Evolutionary conservation across 2,113 vertebrate genomes (phyloP).

Genomic region (Eupsittula cactorum): DNA sequence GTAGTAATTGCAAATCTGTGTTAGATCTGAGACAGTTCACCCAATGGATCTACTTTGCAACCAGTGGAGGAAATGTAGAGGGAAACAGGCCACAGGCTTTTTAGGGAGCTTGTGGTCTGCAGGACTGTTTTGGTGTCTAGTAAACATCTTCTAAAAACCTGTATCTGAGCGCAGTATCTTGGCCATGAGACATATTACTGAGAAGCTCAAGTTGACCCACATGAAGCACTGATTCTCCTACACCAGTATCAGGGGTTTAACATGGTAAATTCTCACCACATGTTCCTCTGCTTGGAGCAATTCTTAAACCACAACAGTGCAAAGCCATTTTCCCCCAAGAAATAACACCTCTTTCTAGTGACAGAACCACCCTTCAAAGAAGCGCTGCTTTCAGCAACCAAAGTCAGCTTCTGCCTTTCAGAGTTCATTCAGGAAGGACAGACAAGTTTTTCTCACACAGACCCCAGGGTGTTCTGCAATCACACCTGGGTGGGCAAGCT

Average conservation of each 20-base stretch:
- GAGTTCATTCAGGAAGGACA: neutral
- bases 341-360: neutral
- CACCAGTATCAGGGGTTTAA: neutral
- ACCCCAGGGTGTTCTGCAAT: neutral
- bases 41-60: neutral
- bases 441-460: fast-evolving
- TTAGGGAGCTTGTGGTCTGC: neutral
- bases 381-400: neutral
- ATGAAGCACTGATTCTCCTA: neutral
- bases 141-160: neutral
- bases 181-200: neutral
- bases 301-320: neutral
- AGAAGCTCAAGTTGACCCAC: neutral
- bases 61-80: neutral
- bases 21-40: neutral
- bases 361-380: neutral
- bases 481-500: neutral
- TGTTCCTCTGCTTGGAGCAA: neutral
- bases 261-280: neutral
- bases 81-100: neutral
- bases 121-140: neutral
- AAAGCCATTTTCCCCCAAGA: neutral
- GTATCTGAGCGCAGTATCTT: neutral
- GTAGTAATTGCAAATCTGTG: neutral
- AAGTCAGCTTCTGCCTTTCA: neutral